Evolutionary conservation across 2,113 vertebrate genomes (phyloP).

Genomic region (Apteryx owenii): DNA sequence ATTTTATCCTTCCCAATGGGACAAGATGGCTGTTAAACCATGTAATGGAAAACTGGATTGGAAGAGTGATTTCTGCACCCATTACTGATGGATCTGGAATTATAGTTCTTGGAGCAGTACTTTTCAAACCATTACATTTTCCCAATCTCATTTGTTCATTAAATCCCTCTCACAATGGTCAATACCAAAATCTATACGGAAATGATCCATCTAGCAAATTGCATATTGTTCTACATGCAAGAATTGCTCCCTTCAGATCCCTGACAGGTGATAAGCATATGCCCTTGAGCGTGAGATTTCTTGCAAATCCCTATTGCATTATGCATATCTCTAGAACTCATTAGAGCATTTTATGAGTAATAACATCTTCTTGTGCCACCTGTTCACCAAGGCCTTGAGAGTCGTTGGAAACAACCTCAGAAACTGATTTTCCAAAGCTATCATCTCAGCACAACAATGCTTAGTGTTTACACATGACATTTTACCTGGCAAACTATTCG

Average conservation of each 20-base stretch:
- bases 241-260: constrained; percentile 6
- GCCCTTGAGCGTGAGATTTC: neutral
- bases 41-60: constrained; percentile 27
- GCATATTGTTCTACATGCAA: neutral
- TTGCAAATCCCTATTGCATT: neutral
- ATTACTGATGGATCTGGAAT: neutral
- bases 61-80: neutral
- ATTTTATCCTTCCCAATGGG: constrained; percentile 5
- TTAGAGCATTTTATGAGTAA: neutral
- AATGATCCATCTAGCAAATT: constrained; percentile 15
- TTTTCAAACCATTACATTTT: neutral
- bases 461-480: neutral
- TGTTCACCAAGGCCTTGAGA: neutral
- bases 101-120: neutral
- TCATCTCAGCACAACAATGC: neutral
- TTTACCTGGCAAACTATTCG: neutral
- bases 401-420: neutral
- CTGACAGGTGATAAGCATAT: constrained; percentile 18
- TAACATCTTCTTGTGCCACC: neutral
- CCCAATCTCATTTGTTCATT: neutral
- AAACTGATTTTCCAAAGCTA: neutral
- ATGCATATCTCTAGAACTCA: constrained; percentile 15
- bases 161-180: neutral
- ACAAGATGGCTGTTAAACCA: neutral
- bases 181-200: constrained; percentile 9